A percentile compares a stretch with the other conserved stretches of the same genome.
Evolutionary conservation across 2,797 vertebrate genomes (phyloP).

Genomic region (Sphenodon punctatus): DNA sequence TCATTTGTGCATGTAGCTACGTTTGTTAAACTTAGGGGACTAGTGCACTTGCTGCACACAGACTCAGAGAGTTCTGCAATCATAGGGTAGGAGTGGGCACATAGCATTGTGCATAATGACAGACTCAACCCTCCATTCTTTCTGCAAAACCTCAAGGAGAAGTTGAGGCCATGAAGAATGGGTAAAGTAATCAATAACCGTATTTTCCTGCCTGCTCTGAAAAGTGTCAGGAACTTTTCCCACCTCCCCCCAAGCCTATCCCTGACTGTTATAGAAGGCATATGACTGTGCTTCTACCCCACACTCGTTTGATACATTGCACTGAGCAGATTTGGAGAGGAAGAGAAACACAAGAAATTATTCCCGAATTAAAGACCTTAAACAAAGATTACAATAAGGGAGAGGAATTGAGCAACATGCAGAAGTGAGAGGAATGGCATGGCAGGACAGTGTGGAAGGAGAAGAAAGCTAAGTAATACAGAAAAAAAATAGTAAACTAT

Average conservation of each 20-base stretch:
- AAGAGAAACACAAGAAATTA: too few species aligned
- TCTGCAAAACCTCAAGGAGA: fast-evolving
- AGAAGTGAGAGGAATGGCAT: too few species aligned
- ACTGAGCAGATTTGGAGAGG: too few species aligned
- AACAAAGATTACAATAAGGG: too few species aligned
- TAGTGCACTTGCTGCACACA: background rate
- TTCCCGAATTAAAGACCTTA: too few species aligned
- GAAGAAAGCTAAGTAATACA: too few species aligned
- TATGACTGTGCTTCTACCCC: too few species aligned
- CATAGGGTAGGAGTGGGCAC: fast-evolving
- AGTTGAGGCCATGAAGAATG: background rate
- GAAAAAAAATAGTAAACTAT: too few species aligned
- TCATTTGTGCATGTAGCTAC: fast-evolving
- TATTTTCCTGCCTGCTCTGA: background rate
- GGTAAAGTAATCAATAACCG: background rate
- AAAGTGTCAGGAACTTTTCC: too few species aligned
- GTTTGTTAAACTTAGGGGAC: background rate
- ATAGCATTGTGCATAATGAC: fast-evolving
- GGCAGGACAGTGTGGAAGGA: too few species aligned
- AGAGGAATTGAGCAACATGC: too few species aligned
- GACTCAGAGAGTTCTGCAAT: background rate
- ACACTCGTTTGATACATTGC: too few species aligned
- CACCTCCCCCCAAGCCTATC: background rate
- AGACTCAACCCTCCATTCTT: background rate
- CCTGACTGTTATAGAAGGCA: background rate